Evolutionary conservation across 92 coral and sea anemone species (phyloP).

Genomic region (Heliopora coerulea): DNA sequence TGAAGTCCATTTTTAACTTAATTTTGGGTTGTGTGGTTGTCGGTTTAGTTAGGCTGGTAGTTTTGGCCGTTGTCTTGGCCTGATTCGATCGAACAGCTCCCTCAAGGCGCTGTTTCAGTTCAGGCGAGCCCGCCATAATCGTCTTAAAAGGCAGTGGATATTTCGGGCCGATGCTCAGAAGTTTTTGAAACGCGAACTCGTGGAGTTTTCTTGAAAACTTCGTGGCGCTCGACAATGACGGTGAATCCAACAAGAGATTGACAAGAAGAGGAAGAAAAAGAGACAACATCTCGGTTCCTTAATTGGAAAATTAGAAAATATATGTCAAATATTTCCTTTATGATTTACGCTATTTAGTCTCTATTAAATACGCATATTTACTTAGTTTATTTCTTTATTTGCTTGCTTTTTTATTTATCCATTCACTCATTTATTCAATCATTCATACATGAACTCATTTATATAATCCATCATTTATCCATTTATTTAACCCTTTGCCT

Average conservation of each 20-base stretch:
- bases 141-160: slow-evolving; percentile 93
- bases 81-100: slow-evolving; percentile 86
- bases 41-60: slow-evolving; percentile 68
- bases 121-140: slow-evolving; percentile 84
- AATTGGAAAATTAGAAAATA: slow-evolving; percentile 13
- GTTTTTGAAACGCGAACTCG: slow-evolving; percentile 85
- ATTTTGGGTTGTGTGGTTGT: slow-evolving; percentile 86
- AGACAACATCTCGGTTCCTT: slow-evolving; percentile 88
- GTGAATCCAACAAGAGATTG: slow-evolving; percentile 63
- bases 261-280: slow-evolving; percentile 86
- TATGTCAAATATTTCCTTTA: neutral
- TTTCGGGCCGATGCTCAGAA: slow-evolving; percentile 96
- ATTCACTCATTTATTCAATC: no score
- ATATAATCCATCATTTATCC: no score
- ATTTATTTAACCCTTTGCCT: no score
- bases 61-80: slow-evolving; percentile 67
- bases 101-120: slow-evolving; percentile 83
- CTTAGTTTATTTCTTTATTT: no score
- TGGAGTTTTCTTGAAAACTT: slow-evolving; percentile 74
- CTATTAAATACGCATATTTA: no score
- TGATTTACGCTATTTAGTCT: neutral
- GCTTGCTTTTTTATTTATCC: no score
- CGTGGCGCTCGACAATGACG: slow-evolving; percentile 50
- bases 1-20: slow-evolving; percentile 95
- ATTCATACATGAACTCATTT: no score